Evolutionary conservation across 2,888 invertebrate species (phyloP), one percentile per base, ranked within the genome.

Genomic region (Augiades crinisus): DNA sequence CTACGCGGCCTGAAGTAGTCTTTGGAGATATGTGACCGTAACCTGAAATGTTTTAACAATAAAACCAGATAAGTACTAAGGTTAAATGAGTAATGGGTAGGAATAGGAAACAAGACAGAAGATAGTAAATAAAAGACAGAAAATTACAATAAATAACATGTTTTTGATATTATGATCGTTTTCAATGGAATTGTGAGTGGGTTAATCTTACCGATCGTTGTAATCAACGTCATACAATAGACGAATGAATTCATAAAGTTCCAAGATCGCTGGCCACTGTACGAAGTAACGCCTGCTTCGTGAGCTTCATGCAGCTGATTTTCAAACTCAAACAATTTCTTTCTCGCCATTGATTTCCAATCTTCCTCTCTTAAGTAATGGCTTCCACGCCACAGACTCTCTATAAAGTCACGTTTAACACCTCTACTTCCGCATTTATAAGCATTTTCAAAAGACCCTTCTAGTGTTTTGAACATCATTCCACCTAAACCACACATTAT

Each of bases 11-110:
- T 7, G 94, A 92, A 4, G 88, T 92, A 7, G 99, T 99, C 63
- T 94, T 95, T 0, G 99, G 99, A 40, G 96, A 94, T 66, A 99
- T 96, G 79, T 99, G 98, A 55, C 99, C 99, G 87, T 99, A 99
- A 69, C 99, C 99, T 99, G 90, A 75, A 81, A 80, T 34, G n/a
- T 31, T 33, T 33, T 1, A 22, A n/a, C 38, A 34, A 30, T 27
- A 36, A 21, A 38, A 41, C 21, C 17, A 51, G 10, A 44, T 24
- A 21, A 2, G 1, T 24, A 24, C 7, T 8, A 5, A 24, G 7
- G 24, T 5, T 10, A 19, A 19, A 4, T 19, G 5, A 19, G 5
- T 19, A 19, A 19, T 19, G 19, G 19, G 19, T n/a, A n/a, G n/a
- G n/a, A n/a, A n/a, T n/a, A 27, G 34, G 33, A 12, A 6, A 6